Evolutionary conservation across 2,113 vertebrate species (phyloP).

Genomic region (Pachyramphus minor): DNA sequence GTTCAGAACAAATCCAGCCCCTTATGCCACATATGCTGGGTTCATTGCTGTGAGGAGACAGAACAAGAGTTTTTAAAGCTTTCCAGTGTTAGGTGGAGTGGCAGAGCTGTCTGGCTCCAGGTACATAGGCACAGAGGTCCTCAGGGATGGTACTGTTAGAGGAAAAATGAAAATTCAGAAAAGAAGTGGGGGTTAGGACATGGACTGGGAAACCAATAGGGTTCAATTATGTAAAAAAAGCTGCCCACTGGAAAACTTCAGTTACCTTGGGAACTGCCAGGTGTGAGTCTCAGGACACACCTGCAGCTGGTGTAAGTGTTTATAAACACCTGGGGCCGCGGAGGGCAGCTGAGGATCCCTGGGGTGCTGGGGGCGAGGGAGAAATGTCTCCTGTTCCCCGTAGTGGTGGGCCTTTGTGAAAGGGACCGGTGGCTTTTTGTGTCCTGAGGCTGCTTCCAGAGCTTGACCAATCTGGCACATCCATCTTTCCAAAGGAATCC

Average conservation of each 20-base stretch:
- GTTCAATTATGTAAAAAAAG: not conserved
- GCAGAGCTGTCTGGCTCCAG: not conserved
- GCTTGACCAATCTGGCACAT: not conserved
- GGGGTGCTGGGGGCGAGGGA: not conserved
- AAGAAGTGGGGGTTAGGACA: not conserved
- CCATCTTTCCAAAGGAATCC: not conserved
- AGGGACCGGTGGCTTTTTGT: not conserved
- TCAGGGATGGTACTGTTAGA: not conserved
- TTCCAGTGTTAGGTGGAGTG: not conserved
- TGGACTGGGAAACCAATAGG: not conserved
- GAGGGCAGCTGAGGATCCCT: not conserved
- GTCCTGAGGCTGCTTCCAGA: not conserved
- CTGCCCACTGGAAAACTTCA: not conserved
- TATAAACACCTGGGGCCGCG: not conserved
- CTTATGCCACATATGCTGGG: not conserved
- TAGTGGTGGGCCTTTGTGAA: not conserved
- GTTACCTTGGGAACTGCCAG: not conserved
- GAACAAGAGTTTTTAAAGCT: not conserved
- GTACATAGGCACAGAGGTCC: not conserved
- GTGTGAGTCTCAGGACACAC: not conserved
- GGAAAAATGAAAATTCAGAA: not conserved
- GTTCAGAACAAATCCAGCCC: not conserved
- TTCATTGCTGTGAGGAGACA: not conserved
- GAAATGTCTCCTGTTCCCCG: not conserved
- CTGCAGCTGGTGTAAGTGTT: not conserved